Evolutionary conservation across 2,797 vertebrate genomes (phyloP).

Genomic region (Loris lydekkerianus): DNA sequence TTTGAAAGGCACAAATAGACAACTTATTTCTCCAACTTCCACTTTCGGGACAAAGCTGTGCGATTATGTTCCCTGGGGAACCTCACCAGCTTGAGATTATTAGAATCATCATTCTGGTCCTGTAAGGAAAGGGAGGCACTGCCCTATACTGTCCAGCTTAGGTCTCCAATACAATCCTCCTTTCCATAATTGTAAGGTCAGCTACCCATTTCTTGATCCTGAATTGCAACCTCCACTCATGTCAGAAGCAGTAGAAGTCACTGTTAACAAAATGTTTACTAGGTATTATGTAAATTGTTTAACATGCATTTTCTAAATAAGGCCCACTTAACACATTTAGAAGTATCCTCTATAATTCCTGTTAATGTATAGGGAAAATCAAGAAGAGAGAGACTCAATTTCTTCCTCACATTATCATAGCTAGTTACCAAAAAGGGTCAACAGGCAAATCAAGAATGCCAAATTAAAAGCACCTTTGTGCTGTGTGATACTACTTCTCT

Average conservation of each 20-base stretch:
- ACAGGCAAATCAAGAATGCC: background rate
- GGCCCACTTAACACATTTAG: background rate
- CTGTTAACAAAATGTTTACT: slow-evolving; percentile 8
- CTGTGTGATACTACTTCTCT: background rate
- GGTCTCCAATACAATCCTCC: background rate
- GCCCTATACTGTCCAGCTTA: background rate
- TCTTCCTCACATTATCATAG: background rate
- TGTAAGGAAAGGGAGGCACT: background rate
- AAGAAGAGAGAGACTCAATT: background rate
- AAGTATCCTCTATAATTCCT: background rate
- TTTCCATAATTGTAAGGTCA: background rate
- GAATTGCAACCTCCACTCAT: background rate
- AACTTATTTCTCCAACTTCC: background rate
- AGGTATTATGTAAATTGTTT: background rate
- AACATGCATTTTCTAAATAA: slow-evolving; percentile 8
- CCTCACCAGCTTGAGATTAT: background rate
- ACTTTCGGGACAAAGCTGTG: background rate
- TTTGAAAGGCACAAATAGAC: slow-evolving; percentile 3
- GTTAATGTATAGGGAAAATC: background rate
- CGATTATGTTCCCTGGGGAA: background rate
- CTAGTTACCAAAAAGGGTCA: background rate
- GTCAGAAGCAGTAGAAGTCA: background rate
- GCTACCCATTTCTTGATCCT: background rate
- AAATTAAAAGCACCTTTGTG: background rate
- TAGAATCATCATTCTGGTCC: background rate